Base-by-base conservation (phyloP, 37 sponge, comb jelly and placozoan genomes). In the Geodia barretti region DNA sequence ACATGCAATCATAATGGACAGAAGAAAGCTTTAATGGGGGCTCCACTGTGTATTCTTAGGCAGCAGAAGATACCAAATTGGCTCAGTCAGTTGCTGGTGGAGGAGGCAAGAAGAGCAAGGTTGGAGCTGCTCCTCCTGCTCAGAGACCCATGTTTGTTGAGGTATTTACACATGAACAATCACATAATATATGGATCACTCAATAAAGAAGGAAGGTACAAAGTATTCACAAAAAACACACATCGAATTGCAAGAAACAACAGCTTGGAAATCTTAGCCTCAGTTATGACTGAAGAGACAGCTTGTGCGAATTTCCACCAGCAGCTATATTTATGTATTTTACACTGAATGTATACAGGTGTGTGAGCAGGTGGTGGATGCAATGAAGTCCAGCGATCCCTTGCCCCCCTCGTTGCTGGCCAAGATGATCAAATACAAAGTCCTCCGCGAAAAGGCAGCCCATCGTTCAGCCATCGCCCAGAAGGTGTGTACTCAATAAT, bases 371-470 rank as follows among this genome's bases (percentile, higher is more conserved):
- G 70, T 91, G 40, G 72, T 73, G 31, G 62, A 41, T 70, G 78
- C 79, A 14, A 25, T 77, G 38, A 25, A 31, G 20, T 62, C 70
- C 26, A 68, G 78, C 60, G 92, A 41, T 21, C 78, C 41, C 69
- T 24, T 88, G 1, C 85, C 84, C 37, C 25, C 83, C 0, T 64
- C 79, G n/a, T 38, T 91, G 1, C 20, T 83, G 36, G 88, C 92
- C 25, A 66, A 79, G 36, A 63, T 91, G 75, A 26, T 91, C 61
- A 91, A 91, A 32, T 91, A 88, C 64, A 77, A 63, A 39, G n/a
- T 91, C 24, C 41, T 88, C 25, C 83, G 70, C 65, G 77, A 72
- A 33, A 78, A 74, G 35, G 62, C 43, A 75, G 64, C 64, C 24
- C 30, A 82, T 19, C 39, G 75, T 21, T 28, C 29, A 9, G 82